A percentile compares a stretch with the other conserved stretches of the same genome.
Evolutionary conservation across 2,113 vertebrate genomes (phyloP).

Genomic region (Equus przewalskii): DNA sequence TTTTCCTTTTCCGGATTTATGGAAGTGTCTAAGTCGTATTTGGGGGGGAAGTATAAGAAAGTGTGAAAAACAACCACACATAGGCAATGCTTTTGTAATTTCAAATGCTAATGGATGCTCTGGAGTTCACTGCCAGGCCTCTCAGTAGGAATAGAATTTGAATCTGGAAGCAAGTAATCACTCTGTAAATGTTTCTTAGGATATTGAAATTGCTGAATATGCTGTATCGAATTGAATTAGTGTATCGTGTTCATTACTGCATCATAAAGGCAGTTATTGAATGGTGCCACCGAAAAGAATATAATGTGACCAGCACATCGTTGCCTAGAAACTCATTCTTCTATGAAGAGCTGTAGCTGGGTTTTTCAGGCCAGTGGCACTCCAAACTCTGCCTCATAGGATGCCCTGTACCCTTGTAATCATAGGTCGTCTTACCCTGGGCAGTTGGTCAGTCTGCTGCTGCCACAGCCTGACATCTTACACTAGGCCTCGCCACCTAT

Average conservation of each 20-base stretch:
- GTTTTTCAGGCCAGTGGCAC: neutral
- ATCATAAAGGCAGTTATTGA: neutral
- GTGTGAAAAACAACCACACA: neutral
- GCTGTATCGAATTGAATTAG: neutral
- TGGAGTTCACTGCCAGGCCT: neutral
- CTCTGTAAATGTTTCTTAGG: neutral
- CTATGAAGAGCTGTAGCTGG: neutral
- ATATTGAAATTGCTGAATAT: neutral
- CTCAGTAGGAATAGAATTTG: neutral
- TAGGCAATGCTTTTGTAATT: neutral
- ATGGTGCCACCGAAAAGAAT: neutral
- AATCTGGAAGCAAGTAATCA: neutral
- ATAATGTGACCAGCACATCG: neutral
- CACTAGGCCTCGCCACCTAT: too few relatives aligned
- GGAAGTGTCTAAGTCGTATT: neutral
- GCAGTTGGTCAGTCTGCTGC: neutral
- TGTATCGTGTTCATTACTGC: neutral
- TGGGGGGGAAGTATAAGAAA: neutral
- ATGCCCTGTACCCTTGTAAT: neutral
- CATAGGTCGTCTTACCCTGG: neutral
- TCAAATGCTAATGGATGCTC: neutral
- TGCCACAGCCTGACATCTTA: neutral
- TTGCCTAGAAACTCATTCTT: neutral
- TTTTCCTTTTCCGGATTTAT: neutral
- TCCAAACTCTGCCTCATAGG: neutral